These are phyloP conservation scores for Disparrhopalites patrizii DNA, from an alignment of 2,888 invertebrate species.

Conservation along the genomic window DNA sequence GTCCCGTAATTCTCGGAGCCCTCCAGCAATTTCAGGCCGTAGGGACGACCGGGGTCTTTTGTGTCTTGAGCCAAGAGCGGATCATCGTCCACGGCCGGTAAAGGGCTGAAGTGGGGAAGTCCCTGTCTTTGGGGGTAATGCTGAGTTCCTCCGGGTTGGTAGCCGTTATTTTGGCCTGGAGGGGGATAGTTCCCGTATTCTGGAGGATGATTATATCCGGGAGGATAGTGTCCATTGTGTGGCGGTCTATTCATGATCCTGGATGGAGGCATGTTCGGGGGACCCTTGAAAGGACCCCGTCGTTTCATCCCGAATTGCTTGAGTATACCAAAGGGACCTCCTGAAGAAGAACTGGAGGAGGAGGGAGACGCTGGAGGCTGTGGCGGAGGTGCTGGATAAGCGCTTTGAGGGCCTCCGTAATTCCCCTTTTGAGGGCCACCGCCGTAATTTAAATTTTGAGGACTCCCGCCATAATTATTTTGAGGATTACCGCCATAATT, in stretches of 20 bases:
- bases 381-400: too few species aligned
- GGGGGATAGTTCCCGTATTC: background rate
- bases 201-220: background rate
- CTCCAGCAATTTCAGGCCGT: constrained; percentile 41
- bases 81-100: background rate
- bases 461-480: too few species aligned
- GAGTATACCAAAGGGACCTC: too few species aligned
- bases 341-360: too few species aligned
- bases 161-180: background rate
- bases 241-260: background rate
- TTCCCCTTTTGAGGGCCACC: too few species aligned
- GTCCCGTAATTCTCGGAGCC: constrained; percentile 43
- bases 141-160: background rate
- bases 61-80: background rate
- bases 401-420: too few species aligned
- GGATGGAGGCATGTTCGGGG: background rate
- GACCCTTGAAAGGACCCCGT: background rate
- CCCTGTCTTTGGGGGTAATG: constrained; percentile 7
- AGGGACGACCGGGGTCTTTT: constrained; percentile 22
- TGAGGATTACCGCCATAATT: too few species aligned
- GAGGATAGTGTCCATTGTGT: background rate
- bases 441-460: too few species aligned
- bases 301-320: too few species aligned
- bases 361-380: too few species aligned
- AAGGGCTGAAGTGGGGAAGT: constrained; percentile 11